Evolutionary conservation across 2,797 vertebrate species (phyloP), one percentile per base, ranked within the genome.

Genomic region (Xyrichtys novacula): DNA sequence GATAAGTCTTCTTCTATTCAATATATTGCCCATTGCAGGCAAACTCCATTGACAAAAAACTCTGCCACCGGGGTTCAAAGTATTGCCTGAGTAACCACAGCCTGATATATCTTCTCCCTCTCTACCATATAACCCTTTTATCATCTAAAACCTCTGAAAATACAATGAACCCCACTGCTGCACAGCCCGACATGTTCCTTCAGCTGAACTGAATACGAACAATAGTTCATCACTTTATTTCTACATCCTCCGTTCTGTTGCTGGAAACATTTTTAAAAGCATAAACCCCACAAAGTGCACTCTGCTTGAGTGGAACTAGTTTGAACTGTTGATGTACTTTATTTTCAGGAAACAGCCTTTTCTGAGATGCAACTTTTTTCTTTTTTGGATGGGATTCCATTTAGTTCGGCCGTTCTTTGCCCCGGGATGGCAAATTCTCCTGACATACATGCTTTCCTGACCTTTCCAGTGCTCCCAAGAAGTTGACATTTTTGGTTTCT

Each of bases 401-500:
- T 19, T 42, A 1, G 40, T 46, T 4, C 6, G 6, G 12, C 23
- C 44, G 6, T 22, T 46, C 5, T 6, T 16, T 22, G 44, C 44
- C 44, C 44, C 23, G 16, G 44, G 44, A 46, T 16, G 23, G 44
- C 6, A 16, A 25, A 46, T 25, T 23, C 22, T 14, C 1, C 43
- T 44, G 11, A 44, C 20, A 22, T 23, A 44, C 23, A 20, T 44
- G 43, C 5, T 44, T 20, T 20, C 14, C 14, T 46, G 22, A 46
- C 44, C 44, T 46, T 46, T 46, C 44, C 14, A 25, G 22, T 8
- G 22, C 44, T 16, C 12, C 22, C 14, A 46, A 15, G 23, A 25
- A 22, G 44, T 16, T 46, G 44, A 46, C 44, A 46, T 46, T 25
- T 54, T 48, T 28, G 46, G 46, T 16, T 28, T n/a, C 14, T 48